Conservation (phyloP, 2,888 invertebrate genomes). For the Orchesella flavescens region DNA sequence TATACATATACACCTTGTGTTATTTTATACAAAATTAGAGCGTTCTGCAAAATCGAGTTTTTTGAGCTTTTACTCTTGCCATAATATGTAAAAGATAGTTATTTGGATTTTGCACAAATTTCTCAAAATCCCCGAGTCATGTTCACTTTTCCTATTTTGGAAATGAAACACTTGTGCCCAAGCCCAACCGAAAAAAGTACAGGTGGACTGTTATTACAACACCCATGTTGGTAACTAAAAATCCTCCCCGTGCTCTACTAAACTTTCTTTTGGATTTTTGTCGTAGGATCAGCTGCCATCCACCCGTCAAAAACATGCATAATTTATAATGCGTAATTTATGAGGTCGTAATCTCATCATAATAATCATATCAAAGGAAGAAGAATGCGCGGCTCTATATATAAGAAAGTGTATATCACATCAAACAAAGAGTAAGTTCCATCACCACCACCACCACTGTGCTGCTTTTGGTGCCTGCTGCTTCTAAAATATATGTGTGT, state of each 20-base stretch:
- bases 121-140: slow-evolving; percentile 30
- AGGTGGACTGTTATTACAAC: slow-evolving; percentile 44
- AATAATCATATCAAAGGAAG: slow-evolving; percentile 54
- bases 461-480: slow-evolving; percentile 19
- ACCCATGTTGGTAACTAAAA: slow-evolving; percentile 14
- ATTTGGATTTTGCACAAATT: neutral
- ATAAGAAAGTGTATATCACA: too few species aligned
- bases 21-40: too few species aligned
- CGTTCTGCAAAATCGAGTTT: too few species aligned
- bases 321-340: slow-evolving; percentile 65
- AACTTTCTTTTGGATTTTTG: slow-evolving; percentile 22
- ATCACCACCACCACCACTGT: neutral
- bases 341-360: slow-evolving; percentile 63
- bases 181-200: slow-evolving; percentile 27
- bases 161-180: slow-evolving; percentile 48
- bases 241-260: neutral
- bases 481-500: slow-evolving; percentile 22
- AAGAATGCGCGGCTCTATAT: neutral
- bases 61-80: too few species aligned
- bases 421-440: neutral
- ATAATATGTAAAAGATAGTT: too few species aligned
- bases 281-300: slow-evolving; percentile 61
- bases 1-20: too few species aligned
- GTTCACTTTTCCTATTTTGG: slow-evolving; percentile 31
- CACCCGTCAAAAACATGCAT: slow-evolving; percentile 62